Base-by-base conservation (phyloP, 2,888 invertebrate species). In the Pseudanteris insignis region DNA sequence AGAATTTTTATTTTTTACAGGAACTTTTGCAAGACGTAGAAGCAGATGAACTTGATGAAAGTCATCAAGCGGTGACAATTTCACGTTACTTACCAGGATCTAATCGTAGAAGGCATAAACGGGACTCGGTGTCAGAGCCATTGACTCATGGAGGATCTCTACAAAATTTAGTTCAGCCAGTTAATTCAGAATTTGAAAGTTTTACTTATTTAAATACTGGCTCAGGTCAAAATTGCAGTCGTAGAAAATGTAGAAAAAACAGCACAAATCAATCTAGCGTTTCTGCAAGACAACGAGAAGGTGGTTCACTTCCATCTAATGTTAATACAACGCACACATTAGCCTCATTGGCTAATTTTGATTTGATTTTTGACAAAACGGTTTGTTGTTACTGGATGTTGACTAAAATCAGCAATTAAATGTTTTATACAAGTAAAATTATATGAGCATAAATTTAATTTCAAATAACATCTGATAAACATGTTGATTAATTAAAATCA, bases 1-100 rank as follows among this genome's bases (percentile, higher is more conserved):
- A n/a, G n/a, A n/a, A n/a, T n/a, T n/a, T n/a, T n/a, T n/a, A 44
- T 25, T 26, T 11, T 53, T 53, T 53, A 6, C 66, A 91, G 91
- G 87, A 89, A 81, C 83, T 91, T 75, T 83, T 92, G 66, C 86
- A 88, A 74, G 87, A 89, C 77, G 91, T 87, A 66, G 90, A 91
- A 79, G 88, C 88, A 73, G 89, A 89, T 80, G 89, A 90, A 81
- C 84, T 75, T 76, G 83, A 69, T 70, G 83, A 74, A 67, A 75
- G 76, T 64, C 76, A 81, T 80, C 74, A 75, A 65, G 71, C 73
- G 70, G 76, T 74, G 68, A 72, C 73, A 47, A 79, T 71, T 67
- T 74, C 76, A 30, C 78, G 77, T 34, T 77, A 76, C 44, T 68
- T 77, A 50, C 78, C 78, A 28, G 75, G 77, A 7, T 76, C 80